Evolutionary conservation across 1,140 invertebrate species (phyloP).

Genomic region (Papilio dardanus): DNA sequence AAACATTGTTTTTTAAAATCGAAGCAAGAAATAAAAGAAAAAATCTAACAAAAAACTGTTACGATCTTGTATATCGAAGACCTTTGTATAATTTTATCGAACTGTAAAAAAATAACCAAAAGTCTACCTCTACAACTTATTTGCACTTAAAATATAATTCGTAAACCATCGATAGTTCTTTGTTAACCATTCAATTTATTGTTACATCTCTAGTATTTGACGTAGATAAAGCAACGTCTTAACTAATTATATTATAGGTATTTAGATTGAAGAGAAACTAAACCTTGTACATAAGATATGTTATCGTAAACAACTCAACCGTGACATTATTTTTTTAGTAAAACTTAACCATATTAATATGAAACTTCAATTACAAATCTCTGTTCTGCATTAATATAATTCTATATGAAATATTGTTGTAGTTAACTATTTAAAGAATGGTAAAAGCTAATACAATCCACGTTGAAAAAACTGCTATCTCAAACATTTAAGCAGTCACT

Average conservation of each 20-base stretch:
- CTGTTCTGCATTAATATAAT: neutral
- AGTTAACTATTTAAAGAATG: neutral
- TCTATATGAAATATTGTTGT: neutral
- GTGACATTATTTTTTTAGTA: conserved; percentile 3
- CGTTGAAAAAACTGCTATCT: too few relatives aligned
- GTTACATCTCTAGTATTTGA: neutral
- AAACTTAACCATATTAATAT: neutral
- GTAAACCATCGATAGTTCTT: neutral
- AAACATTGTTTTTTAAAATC: conserved; percentile 36
- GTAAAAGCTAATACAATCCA: too few relatives aligned
- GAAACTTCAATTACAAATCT: neutral
- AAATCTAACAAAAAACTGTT: too few relatives aligned
- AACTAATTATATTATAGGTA: neutral
- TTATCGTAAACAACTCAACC: neutral
- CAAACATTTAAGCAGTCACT: too few relatives aligned
- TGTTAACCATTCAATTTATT: neutral
- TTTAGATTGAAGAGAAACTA: neutral
- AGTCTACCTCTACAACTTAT: too few relatives aligned
- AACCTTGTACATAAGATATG: neutral
- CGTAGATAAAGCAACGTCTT: too few relatives aligned
- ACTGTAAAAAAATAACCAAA: too few relatives aligned
- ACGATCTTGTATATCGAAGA: too few relatives aligned
- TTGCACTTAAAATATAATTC: neutral
- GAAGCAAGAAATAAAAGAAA: neutral
- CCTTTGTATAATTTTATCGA: too few relatives aligned